Evolutionary conservation across 2,797 vertebrate species (phyloP), one percentile per base, ranked within the genome.

Genomic region (Pipistrellus kuhlii): DNA sequence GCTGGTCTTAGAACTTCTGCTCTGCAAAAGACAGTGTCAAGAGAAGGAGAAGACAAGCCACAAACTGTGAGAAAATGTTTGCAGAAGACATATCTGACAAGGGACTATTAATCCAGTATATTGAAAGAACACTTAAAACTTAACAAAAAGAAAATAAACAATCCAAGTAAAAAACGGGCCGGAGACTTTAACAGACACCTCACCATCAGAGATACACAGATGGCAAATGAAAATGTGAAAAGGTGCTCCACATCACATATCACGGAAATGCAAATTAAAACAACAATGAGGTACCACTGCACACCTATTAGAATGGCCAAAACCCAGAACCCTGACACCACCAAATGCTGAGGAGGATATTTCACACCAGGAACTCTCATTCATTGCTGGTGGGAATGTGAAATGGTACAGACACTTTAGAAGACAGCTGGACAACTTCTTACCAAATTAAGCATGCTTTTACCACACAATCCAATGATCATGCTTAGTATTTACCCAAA

Each of bases 21-120:
- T 57, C 91, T 76, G 18, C 46, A 48, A 48, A 88, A 88, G 48
- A n/a, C 84, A 93, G 38, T 48, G 25, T 76, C 48, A 48, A 75
- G 18, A 76, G 78, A 83, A 57, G 20, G 59, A 62, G 59, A 25
- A 76, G 55, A 81, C 44, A 72, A 87, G 38, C 20, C 78, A 68
- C 48, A 8, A 3, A 48, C 8, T 32, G 62, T 41, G n/a, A 69
- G 53, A 75, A 75, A 68, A 66, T 25, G 55, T 44, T 51, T 88
- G 23, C 46, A 66, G 82, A 88, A 66, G n/a, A 46, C 44, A 27
- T 14, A 44, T 53, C 55, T 80, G 27, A 72, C 41, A 64, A 80
- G 71, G 20, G 55, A 64, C 83, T n/a, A 1, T 80, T 72, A 30
- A 46, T 71, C 73, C 25, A 51, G 53, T 32, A 59, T 46, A 46